phyloP scores from a whole-genome alignment of 1,140 invertebrate genomes.

The Lepidotrigona ventralis region DNA sequence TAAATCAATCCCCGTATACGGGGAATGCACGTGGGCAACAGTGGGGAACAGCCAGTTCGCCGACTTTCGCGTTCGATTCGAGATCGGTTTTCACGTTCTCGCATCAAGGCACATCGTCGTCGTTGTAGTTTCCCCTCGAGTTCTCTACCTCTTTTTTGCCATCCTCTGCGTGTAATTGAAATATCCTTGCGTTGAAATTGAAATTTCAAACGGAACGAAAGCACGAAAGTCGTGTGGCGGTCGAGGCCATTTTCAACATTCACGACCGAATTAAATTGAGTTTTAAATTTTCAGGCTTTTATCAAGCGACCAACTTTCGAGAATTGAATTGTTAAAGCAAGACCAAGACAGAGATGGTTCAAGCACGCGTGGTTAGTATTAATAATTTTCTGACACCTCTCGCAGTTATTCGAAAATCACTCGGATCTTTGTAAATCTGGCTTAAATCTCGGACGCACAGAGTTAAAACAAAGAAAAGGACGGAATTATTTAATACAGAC shows the following conservation, averaged over 20 bases:
- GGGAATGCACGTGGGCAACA: slow-evolving; percentile 50
- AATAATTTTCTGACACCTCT: too few species aligned
- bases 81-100: background rate
- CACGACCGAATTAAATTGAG: too few species aligned
- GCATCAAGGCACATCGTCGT: background rate
- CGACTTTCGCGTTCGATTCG: slow-evolving; percentile 11
- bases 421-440: background rate
- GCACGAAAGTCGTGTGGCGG: too few species aligned
- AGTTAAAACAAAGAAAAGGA: background rate
- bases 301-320: too few species aligned
- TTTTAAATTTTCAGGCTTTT: too few species aligned
- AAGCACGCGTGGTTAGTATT: too few species aligned
- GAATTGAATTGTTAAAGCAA: too few species aligned
- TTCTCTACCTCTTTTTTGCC: background rate
- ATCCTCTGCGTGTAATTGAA: background rate
- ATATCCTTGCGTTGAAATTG: too few species aligned
- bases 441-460: background rate
- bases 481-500: background rate
- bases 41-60: background rate
- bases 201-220: too few species aligned
- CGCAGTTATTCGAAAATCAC: background rate
- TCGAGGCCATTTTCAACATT: too few species aligned
- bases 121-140: background rate
- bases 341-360: too few species aligned
- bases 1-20: slow-evolving; percentile 60